Percentiles rank a stretch among this genome's conserved stretches.
Conservation (phyloP, 2,113 vertebrate genomes). For the Regulus satrapa region DNA sequence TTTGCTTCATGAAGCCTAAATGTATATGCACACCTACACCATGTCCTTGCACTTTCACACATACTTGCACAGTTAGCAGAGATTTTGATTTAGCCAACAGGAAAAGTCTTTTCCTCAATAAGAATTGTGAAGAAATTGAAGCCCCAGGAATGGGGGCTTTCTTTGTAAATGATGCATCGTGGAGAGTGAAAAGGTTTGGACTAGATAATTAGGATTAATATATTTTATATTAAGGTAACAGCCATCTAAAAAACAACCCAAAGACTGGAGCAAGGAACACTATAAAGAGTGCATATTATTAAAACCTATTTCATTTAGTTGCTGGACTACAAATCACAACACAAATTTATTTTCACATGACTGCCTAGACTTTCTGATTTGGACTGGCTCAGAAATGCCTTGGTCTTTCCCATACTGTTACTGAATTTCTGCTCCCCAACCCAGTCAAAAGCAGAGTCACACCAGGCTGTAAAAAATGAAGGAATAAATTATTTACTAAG, state of each 20-base stretch:
- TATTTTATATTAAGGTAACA: not conserved
- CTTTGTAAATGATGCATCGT: not conserved
- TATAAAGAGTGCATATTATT: not conserved
- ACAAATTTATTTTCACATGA: constrained; percentile 19
- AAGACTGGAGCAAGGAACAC: not conserved
- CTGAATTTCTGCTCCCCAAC: not conserved
- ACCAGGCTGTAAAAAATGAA: not conserved
- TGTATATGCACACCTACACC: not conserved
- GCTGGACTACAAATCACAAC: not conserved
- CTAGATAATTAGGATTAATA: not conserved
- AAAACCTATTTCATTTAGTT: not conserved
- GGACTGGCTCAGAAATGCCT: not conserved
- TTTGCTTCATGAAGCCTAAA: not conserved
- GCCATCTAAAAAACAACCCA: not conserved
- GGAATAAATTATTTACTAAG: not conserved
- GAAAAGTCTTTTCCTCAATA: not conserved
- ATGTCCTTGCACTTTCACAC: not conserved
- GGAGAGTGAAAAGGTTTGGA: not conserved
- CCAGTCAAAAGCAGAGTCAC: not conserved
- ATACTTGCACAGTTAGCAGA: not conserved
- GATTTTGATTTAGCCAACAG: not conserved
- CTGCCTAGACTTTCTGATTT: not conserved
- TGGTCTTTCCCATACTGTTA: not conserved
- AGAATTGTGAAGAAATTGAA: not conserved
- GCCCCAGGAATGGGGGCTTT: not conserved